These are phyloP conservation scores for Ammodramus savannarum DNA, from an alignment of 2,113 vertebrate genomes.

Conservation along the genomic window DNA sequence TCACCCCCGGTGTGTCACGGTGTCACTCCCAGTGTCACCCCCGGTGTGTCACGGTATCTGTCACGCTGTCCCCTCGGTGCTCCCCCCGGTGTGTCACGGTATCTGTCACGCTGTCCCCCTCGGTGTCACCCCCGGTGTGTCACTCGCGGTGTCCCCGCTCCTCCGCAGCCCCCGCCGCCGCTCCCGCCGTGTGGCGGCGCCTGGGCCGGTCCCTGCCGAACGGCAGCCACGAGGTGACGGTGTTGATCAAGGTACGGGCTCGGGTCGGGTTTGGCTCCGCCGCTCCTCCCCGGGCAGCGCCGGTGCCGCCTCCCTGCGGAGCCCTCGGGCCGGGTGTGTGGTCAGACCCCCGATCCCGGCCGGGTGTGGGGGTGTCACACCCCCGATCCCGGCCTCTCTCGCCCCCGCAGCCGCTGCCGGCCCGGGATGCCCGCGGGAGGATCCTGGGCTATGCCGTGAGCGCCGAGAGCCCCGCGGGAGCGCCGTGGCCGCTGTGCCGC, in stretches of 20 bases:
- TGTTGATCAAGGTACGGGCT: slow-evolving; percentile 55
- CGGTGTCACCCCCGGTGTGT: too few species aligned
- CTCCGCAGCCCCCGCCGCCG: not conserved
- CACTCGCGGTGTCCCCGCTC: not conserved
- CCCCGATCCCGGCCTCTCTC: fast-evolving
- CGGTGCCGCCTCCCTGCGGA: not conserved
- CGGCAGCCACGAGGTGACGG: slow-evolving; percentile 49
- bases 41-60: not conserved
- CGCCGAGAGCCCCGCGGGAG: not conserved
- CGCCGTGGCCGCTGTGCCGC: not conserved
- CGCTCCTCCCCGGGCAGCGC: not conserved
- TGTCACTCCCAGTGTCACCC: too few species aligned
- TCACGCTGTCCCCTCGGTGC: too few species aligned
- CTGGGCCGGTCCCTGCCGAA: not conserved
- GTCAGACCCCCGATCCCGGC: too few species aligned
- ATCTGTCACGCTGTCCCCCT: not conserved
- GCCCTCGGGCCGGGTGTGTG: fast-evolving
- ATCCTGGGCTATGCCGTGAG: slow-evolving; percentile 40
- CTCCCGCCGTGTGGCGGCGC: slow-evolving; percentile 39
- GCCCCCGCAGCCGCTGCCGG: not conserved
- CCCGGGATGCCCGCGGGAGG: slow-evolving; percentile 17
- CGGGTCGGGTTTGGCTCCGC: fast-evolving
- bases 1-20: too few species aligned
- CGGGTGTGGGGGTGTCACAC: fast-evolving
- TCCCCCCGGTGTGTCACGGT: not conserved